Evolutionary conservation across 2,888 invertebrate species (phyloP), one percentile per base, ranked within the genome.

Genomic region (Habrosyne pyritoides): DNA sequence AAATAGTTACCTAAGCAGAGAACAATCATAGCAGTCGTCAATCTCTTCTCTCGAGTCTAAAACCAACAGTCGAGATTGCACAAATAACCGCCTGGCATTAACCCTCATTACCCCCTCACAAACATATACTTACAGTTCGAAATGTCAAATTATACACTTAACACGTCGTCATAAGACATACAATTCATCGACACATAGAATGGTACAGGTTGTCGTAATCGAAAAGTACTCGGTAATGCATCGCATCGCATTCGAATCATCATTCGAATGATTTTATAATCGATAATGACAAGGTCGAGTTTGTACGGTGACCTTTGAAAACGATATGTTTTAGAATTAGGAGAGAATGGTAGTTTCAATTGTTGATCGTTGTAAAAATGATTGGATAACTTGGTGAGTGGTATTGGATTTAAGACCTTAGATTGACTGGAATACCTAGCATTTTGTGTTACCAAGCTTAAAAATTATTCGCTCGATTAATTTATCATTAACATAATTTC

Each of bases 61-160:
- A 89, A 87, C 86, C 86, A 89, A 90, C 87, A 88, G 84, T 82
- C 80, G 79, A 84, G 86, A 89, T 89, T 88, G 85, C 87, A 87
- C 83, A 86, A 88, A 89, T 88, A 81, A 84, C 87, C 77, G 77
- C 56, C 86, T 79, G 66, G 74, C 82, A 88, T 89, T 89, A 89
- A 86, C 86, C 86, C 86, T 88, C 83, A 89, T 89, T 89, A 89
- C 80, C 77, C 74, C 74, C 61, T 64, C 61, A 63, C 74, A 77
- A 78, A 73, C 71, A 68, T 69, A 63, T 53, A 63, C 60, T 60
- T 69, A 57, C 60, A 60, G 60, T 59, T 64, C 55, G 64, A 65
- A 62, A 69, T 70, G 21, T 60, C 55, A 70, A 74, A 67, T 66
- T 53, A 62, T 60, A 62, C 64, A 64, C 58, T 71, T 66, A 58